phyloP scores from a whole-genome alignment of 2,797 vertebrate genomes.

The Microhierax caerulescens region DNA sequence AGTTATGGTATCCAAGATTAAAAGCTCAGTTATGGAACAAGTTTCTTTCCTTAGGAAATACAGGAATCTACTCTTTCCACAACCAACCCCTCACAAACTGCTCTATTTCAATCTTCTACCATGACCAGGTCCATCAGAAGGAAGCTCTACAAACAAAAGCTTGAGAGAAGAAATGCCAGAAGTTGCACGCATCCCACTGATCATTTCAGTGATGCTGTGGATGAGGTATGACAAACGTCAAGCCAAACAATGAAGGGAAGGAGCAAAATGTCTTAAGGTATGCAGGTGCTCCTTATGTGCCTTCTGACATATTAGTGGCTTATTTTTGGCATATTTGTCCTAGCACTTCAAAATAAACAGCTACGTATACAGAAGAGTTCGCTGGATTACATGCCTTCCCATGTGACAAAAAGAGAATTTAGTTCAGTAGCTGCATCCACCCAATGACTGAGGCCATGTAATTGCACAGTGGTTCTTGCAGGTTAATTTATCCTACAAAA shows the following conservation, averaged over 20 bases:
- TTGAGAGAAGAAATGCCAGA: not conserved
- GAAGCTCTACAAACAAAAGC: not conserved
- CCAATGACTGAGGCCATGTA: not conserved
- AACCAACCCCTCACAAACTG: not conserved
- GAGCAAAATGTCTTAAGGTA: not conserved
- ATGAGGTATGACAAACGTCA: not conserved
- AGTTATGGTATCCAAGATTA: not conserved
- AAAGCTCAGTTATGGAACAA: not conserved
- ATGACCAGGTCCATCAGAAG: not conserved
- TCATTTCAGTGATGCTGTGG: not conserved
- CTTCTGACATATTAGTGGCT: not conserved
- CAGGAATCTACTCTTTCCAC: accelerated
- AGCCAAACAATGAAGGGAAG: not conserved
- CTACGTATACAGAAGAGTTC: not conserved
- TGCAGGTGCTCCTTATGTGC: not conserved
- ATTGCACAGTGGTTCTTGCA: not conserved
- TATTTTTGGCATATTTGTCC: not conserved
- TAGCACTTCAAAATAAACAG: not conserved
- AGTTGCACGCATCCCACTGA: not conserved
- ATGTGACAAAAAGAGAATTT: not conserved
- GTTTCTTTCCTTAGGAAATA: not conserved
- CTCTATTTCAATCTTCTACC: not conserved
- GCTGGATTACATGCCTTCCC: not conserved
- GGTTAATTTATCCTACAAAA: not conserved
- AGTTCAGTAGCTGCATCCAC: not conserved